Conservation (phyloP, 2,113 vertebrate species). For the Odocoileus hemionus region DNA sequence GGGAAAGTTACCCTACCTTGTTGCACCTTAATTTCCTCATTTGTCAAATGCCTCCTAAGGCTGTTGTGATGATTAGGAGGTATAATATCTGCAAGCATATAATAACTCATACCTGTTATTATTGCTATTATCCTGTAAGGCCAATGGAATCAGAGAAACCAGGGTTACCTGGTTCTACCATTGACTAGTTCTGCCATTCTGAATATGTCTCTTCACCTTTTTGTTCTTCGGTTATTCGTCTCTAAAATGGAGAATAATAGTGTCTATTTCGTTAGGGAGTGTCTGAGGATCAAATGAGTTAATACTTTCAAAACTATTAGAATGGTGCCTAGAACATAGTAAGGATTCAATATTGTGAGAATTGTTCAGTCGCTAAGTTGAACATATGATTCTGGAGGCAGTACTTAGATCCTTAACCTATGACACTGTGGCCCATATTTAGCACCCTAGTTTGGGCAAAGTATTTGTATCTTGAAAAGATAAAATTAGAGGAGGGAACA, state of each 20-base stretch:
- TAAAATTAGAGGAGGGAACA: not conserved
- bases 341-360: not conserved
- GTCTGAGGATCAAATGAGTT: not conserved
- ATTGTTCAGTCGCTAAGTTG: not conserved
- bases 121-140: not conserved
- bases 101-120: not conserved
- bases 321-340: not conserved
- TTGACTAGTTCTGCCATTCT: not conserved
- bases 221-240: not conserved
- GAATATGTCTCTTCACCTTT: not conserved
- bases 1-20: not conserved
- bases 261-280: not conserved
- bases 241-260: not conserved
- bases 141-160: not conserved
- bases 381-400: not conserved
- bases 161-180: not conserved
- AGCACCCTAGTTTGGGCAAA: not conserved
- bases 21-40: not conserved
- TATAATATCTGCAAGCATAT: not conserved
- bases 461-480: not conserved
- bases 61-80: not conserved
- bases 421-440: not conserved
- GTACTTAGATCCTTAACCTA: not conserved
- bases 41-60: not conserved
- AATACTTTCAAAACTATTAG: not conserved